Conservation (phyloP, 2,888 invertebrate species). For the Hedychridium roseum region DNA sequence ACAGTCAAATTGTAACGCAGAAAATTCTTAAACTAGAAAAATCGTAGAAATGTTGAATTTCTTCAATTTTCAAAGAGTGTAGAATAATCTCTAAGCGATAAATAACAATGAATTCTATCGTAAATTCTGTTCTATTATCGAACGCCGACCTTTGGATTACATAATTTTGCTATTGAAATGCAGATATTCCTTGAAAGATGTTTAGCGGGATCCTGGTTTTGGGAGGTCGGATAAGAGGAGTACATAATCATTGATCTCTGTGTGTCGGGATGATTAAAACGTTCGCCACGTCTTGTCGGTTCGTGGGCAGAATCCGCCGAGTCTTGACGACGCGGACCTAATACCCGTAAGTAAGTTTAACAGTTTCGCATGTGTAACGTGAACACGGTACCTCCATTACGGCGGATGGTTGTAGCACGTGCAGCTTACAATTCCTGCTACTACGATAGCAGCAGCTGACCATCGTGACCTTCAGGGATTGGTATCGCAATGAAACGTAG, state of each 20-base stretch:
- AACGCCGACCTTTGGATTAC: background rate
- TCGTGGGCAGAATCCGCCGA: background rate
- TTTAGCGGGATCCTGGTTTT: background rate
- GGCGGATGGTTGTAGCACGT: background rate
- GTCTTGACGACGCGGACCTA: constrained; percentile 4
- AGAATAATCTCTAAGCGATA: too few relatives aligned
- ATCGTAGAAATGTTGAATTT: too few relatives aligned
- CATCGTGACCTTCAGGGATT: background rate
- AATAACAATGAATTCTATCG: too few relatives aligned
- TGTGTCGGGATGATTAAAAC: too few relatives aligned
- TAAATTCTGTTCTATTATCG: background rate
- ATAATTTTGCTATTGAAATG: background rate
- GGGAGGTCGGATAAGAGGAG: too few relatives aligned
- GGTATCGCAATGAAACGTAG: background rate
- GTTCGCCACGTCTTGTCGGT: background rate
- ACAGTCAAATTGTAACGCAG: too few relatives aligned
- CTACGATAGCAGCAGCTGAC: background rate
- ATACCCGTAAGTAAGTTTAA: constrained; percentile 4
- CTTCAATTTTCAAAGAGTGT: too few relatives aligned
- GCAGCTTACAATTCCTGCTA: background rate
- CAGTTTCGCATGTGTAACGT: background rate
- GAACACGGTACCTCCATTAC: constrained; percentile 3
- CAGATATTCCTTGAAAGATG: background rate
- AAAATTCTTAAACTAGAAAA: too few relatives aligned
- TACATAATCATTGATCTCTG: too few relatives aligned